These are phyloP conservation scores for Apamea crenata DNA, from an alignment of 2,888 invertebrate species.

Conservation along the genomic window DNA sequence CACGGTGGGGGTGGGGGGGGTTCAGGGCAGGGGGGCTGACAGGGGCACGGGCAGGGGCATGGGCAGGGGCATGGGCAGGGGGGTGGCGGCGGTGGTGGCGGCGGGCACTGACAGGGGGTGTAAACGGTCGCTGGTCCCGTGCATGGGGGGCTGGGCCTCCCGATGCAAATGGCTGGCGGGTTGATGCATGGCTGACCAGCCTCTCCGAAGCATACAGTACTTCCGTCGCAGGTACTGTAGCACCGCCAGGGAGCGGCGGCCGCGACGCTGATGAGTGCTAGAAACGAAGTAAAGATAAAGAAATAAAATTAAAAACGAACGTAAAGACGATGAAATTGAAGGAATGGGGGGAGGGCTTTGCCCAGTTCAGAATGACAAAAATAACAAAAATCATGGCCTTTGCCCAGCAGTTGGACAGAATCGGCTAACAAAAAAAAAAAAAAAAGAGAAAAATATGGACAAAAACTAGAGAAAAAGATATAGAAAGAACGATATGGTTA, in stretches of 20 bases:
- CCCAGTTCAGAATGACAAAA: no score
- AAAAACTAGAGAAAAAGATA: no score
- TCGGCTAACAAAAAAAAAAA: no score
- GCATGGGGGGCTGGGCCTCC: slow-evolving; percentile 73
- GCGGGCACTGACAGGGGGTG: slow-evolving; percentile 70
- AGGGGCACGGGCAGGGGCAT: slow-evolving; percentile 25
- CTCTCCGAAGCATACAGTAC: slow-evolving; percentile 75
- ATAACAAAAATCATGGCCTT: no score
- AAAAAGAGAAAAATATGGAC: no score
- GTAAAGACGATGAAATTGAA: no score
- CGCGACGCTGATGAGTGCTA: slow-evolving; percentile 77
- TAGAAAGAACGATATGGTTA: no score
- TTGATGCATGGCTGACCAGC: slow-evolving; percentile 71
- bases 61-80: slow-evolving; percentile 9
- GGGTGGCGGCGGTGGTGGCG: slow-evolving; percentile 42
- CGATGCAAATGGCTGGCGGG: slow-evolving; percentile 74
- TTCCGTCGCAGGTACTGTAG: slow-evolving; percentile 73
- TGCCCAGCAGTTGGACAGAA: no score
- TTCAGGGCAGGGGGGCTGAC: slow-evolving; percentile 42
- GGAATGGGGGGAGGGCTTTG: no score
- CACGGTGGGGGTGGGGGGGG: slow-evolving; percentile 34
- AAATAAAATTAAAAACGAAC: no score
- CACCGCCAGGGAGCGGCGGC: slow-evolving; percentile 82
- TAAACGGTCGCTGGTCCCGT: slow-evolving; percentile 72
- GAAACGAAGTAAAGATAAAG: slow-evolving; percentile 12